These are phyloP conservation scores for Erpobdella octoculata DNA, from an alignment of 2,888 invertebrate genomes.

Conservation along the genomic window DNA sequence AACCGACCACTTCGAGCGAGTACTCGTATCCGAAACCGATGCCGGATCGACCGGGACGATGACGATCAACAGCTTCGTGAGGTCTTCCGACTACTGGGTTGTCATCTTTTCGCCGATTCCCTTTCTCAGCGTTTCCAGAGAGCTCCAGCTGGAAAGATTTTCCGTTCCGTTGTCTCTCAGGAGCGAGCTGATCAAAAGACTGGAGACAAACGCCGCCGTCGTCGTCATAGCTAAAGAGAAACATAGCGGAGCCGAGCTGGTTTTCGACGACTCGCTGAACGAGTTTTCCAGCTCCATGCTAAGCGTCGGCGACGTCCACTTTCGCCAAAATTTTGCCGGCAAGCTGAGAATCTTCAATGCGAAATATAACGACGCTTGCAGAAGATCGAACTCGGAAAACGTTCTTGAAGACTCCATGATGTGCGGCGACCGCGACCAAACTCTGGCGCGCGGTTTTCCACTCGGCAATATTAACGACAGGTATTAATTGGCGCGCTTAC, in stretches of 20 bases:
- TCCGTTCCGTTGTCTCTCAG: neutral
- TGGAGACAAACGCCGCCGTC: neutral
- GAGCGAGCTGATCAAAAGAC: neutral
- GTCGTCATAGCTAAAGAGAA: neutral
- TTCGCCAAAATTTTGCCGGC: neutral
- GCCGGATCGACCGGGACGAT: neutral
- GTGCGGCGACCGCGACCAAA: no score
- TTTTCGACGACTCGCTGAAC: neutral
- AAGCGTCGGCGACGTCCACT: neutral
- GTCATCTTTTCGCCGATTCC: neutral
- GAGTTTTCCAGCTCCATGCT: neutral
- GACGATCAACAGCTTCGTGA: neutral
- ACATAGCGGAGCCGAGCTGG: neutral
- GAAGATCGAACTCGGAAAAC: no score
- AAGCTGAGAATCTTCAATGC: neutral
- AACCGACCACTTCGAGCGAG: neutral
- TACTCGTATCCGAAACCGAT: neutral
- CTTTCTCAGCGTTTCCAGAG: neutral
- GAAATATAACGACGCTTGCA: neutral
- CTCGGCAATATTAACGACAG: no score
- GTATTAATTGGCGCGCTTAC: no score
- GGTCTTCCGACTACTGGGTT: neutral
- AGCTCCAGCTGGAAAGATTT: slow-evolving; percentile 1
- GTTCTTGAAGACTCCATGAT: no score
- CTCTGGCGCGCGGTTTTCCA: no score